Percentiles rank a stretch among this genome's conserved stretches.
phyloP scores from a whole-genome alignment of 2,797 vertebrate genomes.

The Crypturellus tataupa region DNA sequence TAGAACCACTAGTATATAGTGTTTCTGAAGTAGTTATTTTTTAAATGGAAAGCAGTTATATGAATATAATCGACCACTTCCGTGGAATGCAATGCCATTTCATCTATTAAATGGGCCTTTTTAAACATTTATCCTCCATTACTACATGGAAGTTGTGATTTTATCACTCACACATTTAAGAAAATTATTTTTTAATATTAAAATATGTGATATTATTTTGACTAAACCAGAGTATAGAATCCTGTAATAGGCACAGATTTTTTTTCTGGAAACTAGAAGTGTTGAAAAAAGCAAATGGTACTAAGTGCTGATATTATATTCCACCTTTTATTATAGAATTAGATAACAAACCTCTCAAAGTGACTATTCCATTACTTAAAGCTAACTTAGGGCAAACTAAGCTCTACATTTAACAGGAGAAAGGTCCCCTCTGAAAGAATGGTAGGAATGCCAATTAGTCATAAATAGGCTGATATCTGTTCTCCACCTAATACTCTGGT shows the following conservation, averaged over 20 bases:
- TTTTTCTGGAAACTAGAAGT: conserved; percentile 10
- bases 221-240: conserved; percentile 7
- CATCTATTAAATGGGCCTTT: not conserved
- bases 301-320: not conserved
- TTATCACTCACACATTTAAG: conserved; percentile 24
- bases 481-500: not conserved
- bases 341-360: not conserved
- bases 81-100: not conserved
- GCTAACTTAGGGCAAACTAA: not conserved
- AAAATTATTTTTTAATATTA: conserved; percentile 42
- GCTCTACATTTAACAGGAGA: not conserved
- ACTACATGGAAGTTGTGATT: conserved; percentile 7
- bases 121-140: not conserved
- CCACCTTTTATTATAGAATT: conserved; percentile 5
- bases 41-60: conserved; percentile 24
- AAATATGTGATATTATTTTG: conserved; percentile 42
- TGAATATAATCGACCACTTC: not conserved
- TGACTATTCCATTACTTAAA: conserved; percentile 1
- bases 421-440: not conserved
- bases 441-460: not conserved
- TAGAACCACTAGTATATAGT: not conserved
- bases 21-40: conserved; percentile 1
- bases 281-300: not conserved
- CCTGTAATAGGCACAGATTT: not conserved
- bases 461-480: not conserved